Evolutionary conservation across 2,888 invertebrate genomes (phyloP).

Genomic region (Bellardia pandia): DNA sequence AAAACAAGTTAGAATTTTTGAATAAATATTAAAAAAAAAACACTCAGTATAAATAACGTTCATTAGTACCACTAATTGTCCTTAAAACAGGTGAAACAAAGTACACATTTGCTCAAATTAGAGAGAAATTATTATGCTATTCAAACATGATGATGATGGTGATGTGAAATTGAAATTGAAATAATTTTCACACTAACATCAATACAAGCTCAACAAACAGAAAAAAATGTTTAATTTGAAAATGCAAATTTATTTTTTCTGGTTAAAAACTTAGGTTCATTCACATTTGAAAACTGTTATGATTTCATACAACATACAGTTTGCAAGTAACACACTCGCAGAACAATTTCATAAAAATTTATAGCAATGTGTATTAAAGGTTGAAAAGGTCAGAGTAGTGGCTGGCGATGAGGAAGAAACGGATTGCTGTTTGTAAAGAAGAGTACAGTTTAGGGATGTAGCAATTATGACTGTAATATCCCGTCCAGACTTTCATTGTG

Average conservation of each 20-base stretch:
- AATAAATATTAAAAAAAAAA: neutral
- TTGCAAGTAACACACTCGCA: neutral
- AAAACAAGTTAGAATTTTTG: too few species aligned
- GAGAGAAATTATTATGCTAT: neutral
- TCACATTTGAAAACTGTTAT: neutral
- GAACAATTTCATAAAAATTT: neutral
- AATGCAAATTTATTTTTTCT: neutral
- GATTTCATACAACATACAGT: neutral
- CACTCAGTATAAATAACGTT: neutral
- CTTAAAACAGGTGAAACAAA: neutral
- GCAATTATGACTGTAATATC: too few species aligned
- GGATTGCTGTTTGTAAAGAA: too few species aligned
- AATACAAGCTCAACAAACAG: neutral
- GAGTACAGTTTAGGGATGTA: too few species aligned
- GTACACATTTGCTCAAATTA: neutral
- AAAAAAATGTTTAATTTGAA: neutral
- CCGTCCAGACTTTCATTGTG: too few species aligned
- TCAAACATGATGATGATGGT: neutral
- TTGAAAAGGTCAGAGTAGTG: too few species aligned
- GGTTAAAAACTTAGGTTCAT: neutral
- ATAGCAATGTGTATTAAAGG: neutral
- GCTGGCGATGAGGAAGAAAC: too few species aligned
- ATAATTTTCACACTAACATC: neutral
- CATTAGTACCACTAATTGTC: conserved; percentile 12
- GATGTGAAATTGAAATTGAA: neutral